Conservation (phyloP, 1,140 invertebrate species). For the Drosophila pachea region DNA sequence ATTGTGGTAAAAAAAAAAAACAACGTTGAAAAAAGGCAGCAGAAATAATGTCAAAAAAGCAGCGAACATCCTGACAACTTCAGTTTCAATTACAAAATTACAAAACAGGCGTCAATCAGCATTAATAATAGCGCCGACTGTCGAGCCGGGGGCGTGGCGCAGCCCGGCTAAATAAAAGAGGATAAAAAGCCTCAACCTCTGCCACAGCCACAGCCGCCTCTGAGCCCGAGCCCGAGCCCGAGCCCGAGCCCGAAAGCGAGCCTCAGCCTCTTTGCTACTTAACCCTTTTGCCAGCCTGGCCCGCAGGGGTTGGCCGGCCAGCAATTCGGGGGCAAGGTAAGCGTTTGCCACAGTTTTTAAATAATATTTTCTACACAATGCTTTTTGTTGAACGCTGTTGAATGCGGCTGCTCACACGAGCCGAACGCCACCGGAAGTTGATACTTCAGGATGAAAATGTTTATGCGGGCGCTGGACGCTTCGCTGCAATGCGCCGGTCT, state of each 20-base stretch:
- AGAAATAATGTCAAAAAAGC: constrained; percentile 58
- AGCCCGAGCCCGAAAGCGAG: constrained; percentile 13
- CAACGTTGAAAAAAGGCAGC: constrained; percentile 32
- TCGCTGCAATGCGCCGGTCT: constrained; percentile 13
- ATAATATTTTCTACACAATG: constrained; percentile 60
- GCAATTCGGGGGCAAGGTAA: constrained; percentile 45
- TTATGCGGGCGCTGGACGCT: constrained; percentile 72
- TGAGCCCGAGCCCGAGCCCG: too few species aligned
- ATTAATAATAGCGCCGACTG: constrained; percentile 57
- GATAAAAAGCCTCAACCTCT: too few species aligned
- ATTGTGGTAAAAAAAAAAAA: constrained; percentile 41
- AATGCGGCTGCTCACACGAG: constrained; percentile 28
- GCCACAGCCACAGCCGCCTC: too few species aligned
- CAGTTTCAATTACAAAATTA: constrained; percentile 78
- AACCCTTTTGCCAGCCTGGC: constrained; percentile 55
- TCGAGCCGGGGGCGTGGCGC: constrained; percentile 59
- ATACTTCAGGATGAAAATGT: constrained; percentile 75
- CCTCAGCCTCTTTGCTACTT: constrained; percentile 58
- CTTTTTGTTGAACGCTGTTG: constrained; percentile 29
- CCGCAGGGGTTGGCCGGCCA: constrained; percentile 41
- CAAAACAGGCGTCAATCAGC: constrained; percentile 75
- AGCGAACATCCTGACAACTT: constrained; percentile 57
- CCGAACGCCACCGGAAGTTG: constrained; percentile 63
- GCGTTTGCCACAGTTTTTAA: constrained; percentile 61
- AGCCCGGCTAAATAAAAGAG: constrained; percentile 32